phyloP scores from a whole-genome alignment of 2,888 invertebrate genomes.

The Drosophila histrio region DNA sequence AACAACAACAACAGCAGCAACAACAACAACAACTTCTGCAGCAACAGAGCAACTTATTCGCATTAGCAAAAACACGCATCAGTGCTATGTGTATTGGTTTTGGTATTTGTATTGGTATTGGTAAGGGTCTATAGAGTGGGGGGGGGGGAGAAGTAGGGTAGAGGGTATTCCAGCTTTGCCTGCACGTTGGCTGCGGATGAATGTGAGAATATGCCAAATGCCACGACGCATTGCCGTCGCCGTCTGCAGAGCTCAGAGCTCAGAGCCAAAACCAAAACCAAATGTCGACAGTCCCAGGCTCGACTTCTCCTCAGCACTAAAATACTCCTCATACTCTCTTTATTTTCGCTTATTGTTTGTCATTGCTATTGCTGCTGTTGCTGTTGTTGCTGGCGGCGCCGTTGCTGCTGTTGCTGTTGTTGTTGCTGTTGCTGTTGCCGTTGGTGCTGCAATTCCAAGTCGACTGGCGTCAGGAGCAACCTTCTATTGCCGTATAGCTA shows the following conservation, averaged over 20 bases:
- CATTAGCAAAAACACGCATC: constrained; percentile 75
- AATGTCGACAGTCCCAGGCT: constrained; percentile 43
- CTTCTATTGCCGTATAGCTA: constrained; percentile 44
- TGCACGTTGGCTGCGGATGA: constrained; percentile 35
- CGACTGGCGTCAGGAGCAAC: constrained; percentile 61
- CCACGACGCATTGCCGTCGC: constrained; percentile 46
- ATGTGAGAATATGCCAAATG: constrained; percentile 70
- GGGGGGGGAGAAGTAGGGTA: constrained; percentile 26
- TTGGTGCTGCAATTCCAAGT: constrained; percentile 42
- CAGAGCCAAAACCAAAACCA: constrained; percentile 50
- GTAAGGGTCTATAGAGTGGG: constrained; percentile 1
- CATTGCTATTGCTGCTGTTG: constrained; percentile 37
- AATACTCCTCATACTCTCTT: constrained; percentile 26
- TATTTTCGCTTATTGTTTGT: constrained; percentile 68
- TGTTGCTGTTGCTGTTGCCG: constrained; percentile 26
- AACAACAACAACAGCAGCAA: constrained; percentile 18
- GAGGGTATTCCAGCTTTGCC: constrained; percentile 14
- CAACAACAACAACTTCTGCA: constrained; percentile 26
- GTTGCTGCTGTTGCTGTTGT: constrained; percentile 38
- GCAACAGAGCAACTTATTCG: constrained; percentile 66
- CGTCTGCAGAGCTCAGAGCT: constrained; percentile 30
- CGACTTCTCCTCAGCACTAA: constrained; percentile 19
- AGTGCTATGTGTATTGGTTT: constrained; percentile 38
- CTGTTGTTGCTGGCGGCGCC: constrained; percentile 25
- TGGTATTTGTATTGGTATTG: constrained; percentile 50